Evolutionary conservation across 2,888 invertebrate genomes (phyloP).

Genomic region (Kuschelorhynchus macadamiae): DNA sequence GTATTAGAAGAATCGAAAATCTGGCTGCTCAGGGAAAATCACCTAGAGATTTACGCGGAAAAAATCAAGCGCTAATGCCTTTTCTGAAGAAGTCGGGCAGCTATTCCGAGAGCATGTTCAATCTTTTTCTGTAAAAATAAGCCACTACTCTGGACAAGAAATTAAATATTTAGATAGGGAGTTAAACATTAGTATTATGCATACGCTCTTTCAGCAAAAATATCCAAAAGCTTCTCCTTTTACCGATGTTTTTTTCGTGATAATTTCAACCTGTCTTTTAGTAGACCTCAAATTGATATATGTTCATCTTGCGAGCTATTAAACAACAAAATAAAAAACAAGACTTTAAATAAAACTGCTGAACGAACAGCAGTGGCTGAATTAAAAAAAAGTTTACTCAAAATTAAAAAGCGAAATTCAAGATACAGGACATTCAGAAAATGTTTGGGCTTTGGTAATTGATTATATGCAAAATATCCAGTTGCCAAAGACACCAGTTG

Average conservation of each 20-base stretch:
- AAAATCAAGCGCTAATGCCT: conserved; percentile 10
- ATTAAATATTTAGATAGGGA: conserved; percentile 11
- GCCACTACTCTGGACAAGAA: conserved; percentile 16
- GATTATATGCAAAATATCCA: conserved; percentile 22
- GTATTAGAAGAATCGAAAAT: conserved; percentile 16
- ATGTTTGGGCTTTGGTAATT: conserved; percentile 4
- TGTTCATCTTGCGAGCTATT: no score
- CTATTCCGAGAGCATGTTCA: conserved; percentile 2
- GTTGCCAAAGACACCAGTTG: conserved; percentile 16
- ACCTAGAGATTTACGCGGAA: conserved; percentile 4
- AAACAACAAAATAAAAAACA: not conserved
- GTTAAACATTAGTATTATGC: conserved; percentile 2
- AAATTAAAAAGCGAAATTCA: conserved; percentile 7
- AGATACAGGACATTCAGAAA: not conserved
- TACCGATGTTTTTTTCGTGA: conserved; percentile 10
- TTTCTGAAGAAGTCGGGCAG: conserved; percentile 4
- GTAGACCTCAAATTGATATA: not conserved
- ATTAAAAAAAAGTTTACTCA: conserved; percentile 14
- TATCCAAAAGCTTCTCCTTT: conserved; percentile 8
- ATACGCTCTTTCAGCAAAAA: conserved; percentile 7
- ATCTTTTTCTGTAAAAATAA: conserved; percentile 10
- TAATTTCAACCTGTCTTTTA: conserved; percentile 11
- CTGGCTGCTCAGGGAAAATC: conserved; percentile 8
- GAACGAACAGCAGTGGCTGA: conserved; percentile 6
- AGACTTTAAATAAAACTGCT: conserved; percentile 8